phyloP scores from a whole-genome alignment of 2,113 vertebrate species.

The Epinephelus lanceolatus region DNA sequence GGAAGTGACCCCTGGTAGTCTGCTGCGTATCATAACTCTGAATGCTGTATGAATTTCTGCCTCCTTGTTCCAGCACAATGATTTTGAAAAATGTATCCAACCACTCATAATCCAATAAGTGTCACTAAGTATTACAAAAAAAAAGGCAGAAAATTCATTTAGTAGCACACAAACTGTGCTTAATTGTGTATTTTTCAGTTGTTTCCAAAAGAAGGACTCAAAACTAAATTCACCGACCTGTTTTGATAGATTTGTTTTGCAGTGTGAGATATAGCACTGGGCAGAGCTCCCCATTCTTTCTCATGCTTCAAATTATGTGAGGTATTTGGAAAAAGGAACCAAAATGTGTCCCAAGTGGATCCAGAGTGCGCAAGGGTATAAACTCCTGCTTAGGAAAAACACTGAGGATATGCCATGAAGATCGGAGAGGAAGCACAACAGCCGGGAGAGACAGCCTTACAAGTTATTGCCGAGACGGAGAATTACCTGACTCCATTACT shows the following conservation, averaged over 20 bases:
- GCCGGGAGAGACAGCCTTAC: conserved; percentile 10
- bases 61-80: conserved; percentile 14
- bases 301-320: conserved; percentile 60
- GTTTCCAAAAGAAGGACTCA: not conserved
- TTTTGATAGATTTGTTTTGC: conserved; percentile 61
- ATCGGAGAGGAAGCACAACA: conserved; percentile 21
- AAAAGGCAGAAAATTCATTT: not conserved
- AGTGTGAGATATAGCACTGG: conserved; percentile 43
- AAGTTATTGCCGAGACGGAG: conserved; percentile 22
- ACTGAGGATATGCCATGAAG: conserved; percentile 42
- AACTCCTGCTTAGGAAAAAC: conserved; percentile 66
- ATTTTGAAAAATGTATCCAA: conserved; percentile 2
- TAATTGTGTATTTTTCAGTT: not conserved
- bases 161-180: not conserved
- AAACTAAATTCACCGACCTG: conserved; percentile 27
- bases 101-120: not conserved
- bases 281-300: conserved; percentile 44
- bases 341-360: conserved; percentile 65
- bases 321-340: conserved; percentile 63
- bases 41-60: conserved; percentile 17
- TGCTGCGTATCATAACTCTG: conserved; percentile 18
- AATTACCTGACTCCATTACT: conserved; percentile 29
- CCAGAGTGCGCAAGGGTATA: conserved; percentile 33
- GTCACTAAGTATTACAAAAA: not conserved
- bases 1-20: conserved; percentile 25